A percentile compares a stretch with the other conserved stretches of the same genome.
phyloP scores from a whole-genome alignment of 2,113 vertebrate species.

The Crocuta crocuta region DNA sequence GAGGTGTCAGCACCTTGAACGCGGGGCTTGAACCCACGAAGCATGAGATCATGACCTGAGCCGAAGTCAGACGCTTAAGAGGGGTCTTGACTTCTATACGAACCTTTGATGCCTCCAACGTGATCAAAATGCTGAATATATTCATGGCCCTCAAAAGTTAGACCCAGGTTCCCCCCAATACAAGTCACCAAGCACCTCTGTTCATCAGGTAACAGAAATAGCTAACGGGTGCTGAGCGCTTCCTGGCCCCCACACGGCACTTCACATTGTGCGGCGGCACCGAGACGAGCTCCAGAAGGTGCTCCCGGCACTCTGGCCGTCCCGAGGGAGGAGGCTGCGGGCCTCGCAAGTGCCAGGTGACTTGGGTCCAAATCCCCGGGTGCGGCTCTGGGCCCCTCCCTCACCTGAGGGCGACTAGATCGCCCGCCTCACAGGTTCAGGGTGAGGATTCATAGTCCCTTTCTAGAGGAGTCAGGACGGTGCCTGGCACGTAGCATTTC shows the following conservation, averaged over 20 bases:
- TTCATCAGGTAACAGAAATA: fast-evolving
- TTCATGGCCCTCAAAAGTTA: neutral
- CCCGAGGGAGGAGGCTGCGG: neutral
- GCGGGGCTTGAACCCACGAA: no score
- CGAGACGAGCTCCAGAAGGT: neutral
- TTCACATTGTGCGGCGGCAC: fast-evolving
- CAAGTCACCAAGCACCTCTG: neutral
- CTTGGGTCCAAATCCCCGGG: fast-evolving
- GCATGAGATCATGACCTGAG: no score
- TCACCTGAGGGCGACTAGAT: neutral
- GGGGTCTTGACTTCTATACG: fast-evolving
- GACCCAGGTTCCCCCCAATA: no score
- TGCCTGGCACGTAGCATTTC: neutral
- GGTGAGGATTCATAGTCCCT: neutral
- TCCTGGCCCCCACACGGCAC: fast-evolving
- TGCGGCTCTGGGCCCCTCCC: neutral
- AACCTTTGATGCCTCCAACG: neutral
- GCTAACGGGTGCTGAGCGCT: fast-evolving
- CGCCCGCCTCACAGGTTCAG: fast-evolving
- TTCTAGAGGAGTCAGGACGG: neutral
- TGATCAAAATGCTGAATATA: neutral
- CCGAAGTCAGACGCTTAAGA: neutral
- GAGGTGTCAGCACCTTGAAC: no score
- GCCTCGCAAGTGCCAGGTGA: fast-evolving
- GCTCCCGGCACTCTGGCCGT: fast-evolving